Percentiles rank a stretch among this genome's conserved stretches.
Evolutionary conservation across 2,888 invertebrate genomes (phyloP).

Genomic region (Hylaea fasciaria): DNA sequence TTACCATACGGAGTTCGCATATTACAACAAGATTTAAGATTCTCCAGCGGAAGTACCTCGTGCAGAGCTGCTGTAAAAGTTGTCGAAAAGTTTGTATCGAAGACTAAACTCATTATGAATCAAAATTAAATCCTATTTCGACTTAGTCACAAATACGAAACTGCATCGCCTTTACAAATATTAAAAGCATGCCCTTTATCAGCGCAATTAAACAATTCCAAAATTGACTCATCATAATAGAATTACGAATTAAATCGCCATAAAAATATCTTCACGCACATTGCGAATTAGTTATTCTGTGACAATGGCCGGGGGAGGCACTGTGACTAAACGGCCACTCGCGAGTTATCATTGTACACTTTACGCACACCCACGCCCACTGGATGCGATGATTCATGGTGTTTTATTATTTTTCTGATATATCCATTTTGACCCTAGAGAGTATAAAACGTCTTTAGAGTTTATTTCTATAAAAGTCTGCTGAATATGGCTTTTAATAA

Average conservation of each 20-base stretch:
- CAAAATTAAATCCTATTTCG: too few species aligned
- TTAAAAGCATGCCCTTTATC: conserved; percentile 3
- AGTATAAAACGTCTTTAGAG: too few species aligned
- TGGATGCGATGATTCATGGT: conserved; percentile 39
- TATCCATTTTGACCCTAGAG: conserved; percentile 27
- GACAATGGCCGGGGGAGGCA: conserved; percentile 37
- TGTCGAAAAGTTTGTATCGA: too few species aligned
- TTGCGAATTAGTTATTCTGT: too few species aligned
- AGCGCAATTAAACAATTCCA: conserved; percentile 20
- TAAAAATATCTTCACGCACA: conserved; percentile 54
- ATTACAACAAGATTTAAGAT: too few species aligned
- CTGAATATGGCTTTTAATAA: too few species aligned
- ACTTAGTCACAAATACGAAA: neutral
- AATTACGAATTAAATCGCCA: conserved; percentile 42
- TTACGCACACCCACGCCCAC: conserved; percentile 34
- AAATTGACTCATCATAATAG: conserved; percentile 21
- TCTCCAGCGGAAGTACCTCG: too few species aligned
- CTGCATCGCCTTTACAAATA: conserved; percentile 1
- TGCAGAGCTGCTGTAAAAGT: too few species aligned
- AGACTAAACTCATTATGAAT: too few species aligned
- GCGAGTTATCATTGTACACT: conserved; percentile 43
- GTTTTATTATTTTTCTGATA: conserved; percentile 42
- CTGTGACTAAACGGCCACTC: conserved; percentile 49
- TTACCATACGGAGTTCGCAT: too few species aligned
- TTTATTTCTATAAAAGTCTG: neutral